phyloP scores from a whole-genome alignment of 2,888 invertebrate species.

The Lasioglossum leucozonium region DNA sequence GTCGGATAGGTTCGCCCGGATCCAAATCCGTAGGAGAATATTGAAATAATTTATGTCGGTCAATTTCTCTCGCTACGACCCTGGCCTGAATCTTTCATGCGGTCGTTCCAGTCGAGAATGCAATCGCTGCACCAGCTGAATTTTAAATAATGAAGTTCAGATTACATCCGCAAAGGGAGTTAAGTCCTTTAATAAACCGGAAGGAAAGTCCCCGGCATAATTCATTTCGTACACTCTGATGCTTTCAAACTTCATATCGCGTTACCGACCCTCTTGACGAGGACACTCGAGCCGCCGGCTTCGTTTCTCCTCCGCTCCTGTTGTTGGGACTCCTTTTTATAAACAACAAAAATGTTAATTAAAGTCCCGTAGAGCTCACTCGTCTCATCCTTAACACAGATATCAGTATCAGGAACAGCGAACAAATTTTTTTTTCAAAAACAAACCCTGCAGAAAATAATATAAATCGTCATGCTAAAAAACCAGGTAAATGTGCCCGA shows the following conservation, averaged over 20 bases:
- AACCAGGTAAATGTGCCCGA: background rate
- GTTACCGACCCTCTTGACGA: background rate
- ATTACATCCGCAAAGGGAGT: slow-evolving; percentile 66
- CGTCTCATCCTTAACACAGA: background rate
- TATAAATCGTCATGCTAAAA: background rate
- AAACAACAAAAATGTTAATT: background rate
- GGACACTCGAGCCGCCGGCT: background rate
- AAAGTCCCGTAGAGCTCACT: background rate
- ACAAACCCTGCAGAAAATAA: background rate
- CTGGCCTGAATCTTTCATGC: slow-evolving; percentile 70
- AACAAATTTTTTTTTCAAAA: background rate
- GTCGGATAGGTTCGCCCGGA: slow-evolving; percentile 37
- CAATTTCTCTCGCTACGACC: slow-evolving; percentile 69
- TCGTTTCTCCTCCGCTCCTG: background rate
- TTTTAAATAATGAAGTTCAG: slow-evolving; percentile 73
- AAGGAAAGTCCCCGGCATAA: slow-evolving; percentile 56
- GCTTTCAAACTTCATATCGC: slow-evolving; percentile 33
- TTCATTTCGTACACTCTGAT: slow-evolving; percentile 34
- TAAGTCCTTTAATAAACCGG: slow-evolving; percentile 70
- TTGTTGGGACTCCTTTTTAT: background rate
- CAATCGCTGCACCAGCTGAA: slow-evolving; percentile 72
- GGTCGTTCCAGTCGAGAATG: slow-evolving; percentile 70
- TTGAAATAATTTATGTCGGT: slow-evolving; percentile 74
- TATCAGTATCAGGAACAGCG: background rate
- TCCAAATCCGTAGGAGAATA: slow-evolving; percentile 50